Conservation (phyloP, 1,140 invertebrate genomes). For the Aphidius ervi region DNA sequence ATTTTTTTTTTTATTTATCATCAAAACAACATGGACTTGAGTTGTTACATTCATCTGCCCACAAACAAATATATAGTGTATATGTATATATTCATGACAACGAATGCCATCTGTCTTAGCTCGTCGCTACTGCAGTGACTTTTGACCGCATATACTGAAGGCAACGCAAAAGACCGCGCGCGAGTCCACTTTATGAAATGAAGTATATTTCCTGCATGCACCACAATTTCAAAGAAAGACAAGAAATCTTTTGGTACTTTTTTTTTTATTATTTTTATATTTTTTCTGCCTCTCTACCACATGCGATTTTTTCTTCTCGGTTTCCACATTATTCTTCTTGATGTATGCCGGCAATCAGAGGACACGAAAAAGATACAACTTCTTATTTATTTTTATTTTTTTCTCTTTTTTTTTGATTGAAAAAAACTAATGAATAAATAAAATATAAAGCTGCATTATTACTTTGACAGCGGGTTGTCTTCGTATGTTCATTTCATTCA, state of each 20-base stretch:
- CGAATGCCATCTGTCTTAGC: slow-evolving; percentile 10
- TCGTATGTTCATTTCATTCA: too few species aligned
- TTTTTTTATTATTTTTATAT: slow-evolving; percentile 3
- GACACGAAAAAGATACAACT: slow-evolving; percentile 18
- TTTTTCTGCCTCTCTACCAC: neutral
- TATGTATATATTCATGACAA: neutral
- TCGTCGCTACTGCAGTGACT: neutral
- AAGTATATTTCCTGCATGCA: slow-evolving; percentile 11
- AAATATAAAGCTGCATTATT: slow-evolving; percentile 21
- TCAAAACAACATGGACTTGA: too few species aligned
- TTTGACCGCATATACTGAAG: neutral
- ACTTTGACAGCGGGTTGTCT: neutral
- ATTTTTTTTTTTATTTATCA: too few species aligned
- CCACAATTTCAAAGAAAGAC: slow-evolving; percentile 8
- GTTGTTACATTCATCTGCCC: too few species aligned
- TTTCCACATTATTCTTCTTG: slow-evolving; percentile 2
- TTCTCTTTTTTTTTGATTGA: too few species aligned
- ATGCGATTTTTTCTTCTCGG: neutral
- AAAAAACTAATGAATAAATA: slow-evolving; percentile 8
- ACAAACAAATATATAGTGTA: too few species aligned
- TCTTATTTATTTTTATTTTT: too few species aligned
- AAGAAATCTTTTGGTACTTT: neutral
- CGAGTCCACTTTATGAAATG: neutral
- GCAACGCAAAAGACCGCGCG: slow-evolving; percentile 1
- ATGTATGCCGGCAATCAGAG: slow-evolving; percentile 23